Evolutionary conservation across 2,888 invertebrate genomes (phyloP).

Genomic region (Limnephilus rhombicus): DNA sequence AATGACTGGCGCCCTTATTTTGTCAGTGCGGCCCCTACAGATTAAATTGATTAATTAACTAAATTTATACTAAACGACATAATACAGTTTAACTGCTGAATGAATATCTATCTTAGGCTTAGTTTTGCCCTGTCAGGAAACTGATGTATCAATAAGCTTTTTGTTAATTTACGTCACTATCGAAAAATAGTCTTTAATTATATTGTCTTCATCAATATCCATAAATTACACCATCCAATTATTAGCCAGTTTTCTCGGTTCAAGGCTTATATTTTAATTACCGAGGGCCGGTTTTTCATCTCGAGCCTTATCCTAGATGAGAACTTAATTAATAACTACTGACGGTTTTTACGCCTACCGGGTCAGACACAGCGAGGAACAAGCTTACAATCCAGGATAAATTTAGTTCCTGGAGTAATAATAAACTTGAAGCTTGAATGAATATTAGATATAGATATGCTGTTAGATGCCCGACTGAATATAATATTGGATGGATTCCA

Average conservation of each 20-base stretch:
- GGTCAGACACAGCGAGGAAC: background rate
- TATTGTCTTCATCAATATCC: background rate
- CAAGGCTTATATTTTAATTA: background rate
- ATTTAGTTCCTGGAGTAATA: background rate
- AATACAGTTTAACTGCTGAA: too few relatives aligned
- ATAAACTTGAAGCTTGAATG: too few relatives aligned
- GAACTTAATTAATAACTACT: background rate
- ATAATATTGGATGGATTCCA: too few relatives aligned
- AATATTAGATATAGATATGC: too few relatives aligned
- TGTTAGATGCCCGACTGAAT: too few relatives aligned
- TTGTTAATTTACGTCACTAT: background rate
- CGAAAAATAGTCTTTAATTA: background rate
- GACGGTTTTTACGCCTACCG: background rate
- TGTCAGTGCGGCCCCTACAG: too few relatives aligned
- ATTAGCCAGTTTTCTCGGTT: background rate
- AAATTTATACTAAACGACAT: too few relatives aligned
- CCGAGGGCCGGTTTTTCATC: background rate
- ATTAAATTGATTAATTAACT: too few relatives aligned
- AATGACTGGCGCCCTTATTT: too few relatives aligned
- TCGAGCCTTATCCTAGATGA: background rate
- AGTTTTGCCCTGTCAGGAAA: too few relatives aligned
- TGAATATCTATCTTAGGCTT: too few relatives aligned
- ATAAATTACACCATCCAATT: background rate
- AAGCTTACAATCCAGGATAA: background rate
- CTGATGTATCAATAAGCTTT: too few relatives aligned